A percentile compares a stretch with the other conserved stretches of the same genome.
These are phyloP conservation scores for Poecile montanus DNA, from an alignment of 2,797 vertebrate species.

Conservation along the genomic window DNA sequence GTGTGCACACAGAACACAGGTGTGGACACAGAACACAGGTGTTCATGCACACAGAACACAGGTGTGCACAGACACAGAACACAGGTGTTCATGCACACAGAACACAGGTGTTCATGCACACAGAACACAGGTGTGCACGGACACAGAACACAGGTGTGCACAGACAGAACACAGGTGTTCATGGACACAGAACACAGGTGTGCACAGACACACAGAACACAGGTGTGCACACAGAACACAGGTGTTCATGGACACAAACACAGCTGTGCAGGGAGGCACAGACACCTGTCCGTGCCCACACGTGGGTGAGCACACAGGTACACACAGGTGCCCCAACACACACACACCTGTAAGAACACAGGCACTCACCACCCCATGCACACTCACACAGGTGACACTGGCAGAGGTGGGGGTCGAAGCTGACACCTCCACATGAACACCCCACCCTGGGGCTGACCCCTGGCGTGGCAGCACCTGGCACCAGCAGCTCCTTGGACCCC, in stretches of 20 bases:
- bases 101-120: too few species aligned
- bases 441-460: accelerated
- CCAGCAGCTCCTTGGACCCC: neutral
- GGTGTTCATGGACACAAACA: too few species aligned
- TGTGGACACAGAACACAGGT: too few species aligned
- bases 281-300: accelerated
- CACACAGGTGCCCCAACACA: neutral
- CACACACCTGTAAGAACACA: neutral
- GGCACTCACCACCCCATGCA: accelerated
- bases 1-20: too few species aligned
- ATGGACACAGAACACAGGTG: too few species aligned
- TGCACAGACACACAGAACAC: neutral
- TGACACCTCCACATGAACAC: accelerated
- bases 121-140: neutral
- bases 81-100: too few species aligned
- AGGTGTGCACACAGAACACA: neutral
- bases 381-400: neutral
- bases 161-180: too few species aligned
- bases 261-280: accelerated
- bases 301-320: neutral
- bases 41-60: too few species aligned
- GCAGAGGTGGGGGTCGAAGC: accelerated
- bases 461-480: accelerated
- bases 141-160: neutral
- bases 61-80: neutral